Evolutionary conservation across 2,113 vertebrate species (phyloP), one percentile per base, ranked within the genome.

Genomic region (Suncus etruscus): DNA sequence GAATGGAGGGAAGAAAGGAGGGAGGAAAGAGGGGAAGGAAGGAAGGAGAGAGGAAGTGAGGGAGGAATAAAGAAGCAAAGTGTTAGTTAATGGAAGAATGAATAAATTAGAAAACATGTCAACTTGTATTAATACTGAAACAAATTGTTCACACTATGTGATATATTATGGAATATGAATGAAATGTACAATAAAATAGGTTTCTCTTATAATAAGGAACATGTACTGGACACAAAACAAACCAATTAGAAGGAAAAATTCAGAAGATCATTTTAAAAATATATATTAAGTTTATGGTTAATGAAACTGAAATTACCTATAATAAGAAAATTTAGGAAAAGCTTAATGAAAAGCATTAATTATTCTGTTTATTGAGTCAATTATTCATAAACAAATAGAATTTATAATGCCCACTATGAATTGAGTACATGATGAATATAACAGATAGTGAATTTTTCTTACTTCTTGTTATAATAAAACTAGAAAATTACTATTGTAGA

Each of bases 401-500:
- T 32, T 65, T 20, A 22, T 61, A 47, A 8, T 48, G 2, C 24
- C 24, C 1, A 14, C 18, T 29, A 11, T 12, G 51, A 82, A 15
- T 48, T 70, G 29, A 11, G 39, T 15, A 29, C 47, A 47, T 24
- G 39, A 24, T 63, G 3, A 48, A 48, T 18, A 78, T 54, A 77
- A 88, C 82, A 65, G 14, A 0, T 1, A 87, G 48, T 0, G n/a
- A 80, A 5, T n/a, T 51, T 47, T 86, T 92, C 69, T 74, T 12
- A 90, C 29, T 18, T 22, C 6, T 16, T 78, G 77, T 83, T 50
- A 63, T 70, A 65, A n/a, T 87, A 87, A 77, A 63, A 22, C 39
- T 3, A 39, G 39, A 82, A 90, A 82, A 78, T 31, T 54, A 51
- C 25, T 86, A 75, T 79, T 90, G 31, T 65, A 68, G 88, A 51